phyloP scores from a whole-genome alignment of 2,113 vertebrate genomes.

The Parotia lawesii region DNA sequence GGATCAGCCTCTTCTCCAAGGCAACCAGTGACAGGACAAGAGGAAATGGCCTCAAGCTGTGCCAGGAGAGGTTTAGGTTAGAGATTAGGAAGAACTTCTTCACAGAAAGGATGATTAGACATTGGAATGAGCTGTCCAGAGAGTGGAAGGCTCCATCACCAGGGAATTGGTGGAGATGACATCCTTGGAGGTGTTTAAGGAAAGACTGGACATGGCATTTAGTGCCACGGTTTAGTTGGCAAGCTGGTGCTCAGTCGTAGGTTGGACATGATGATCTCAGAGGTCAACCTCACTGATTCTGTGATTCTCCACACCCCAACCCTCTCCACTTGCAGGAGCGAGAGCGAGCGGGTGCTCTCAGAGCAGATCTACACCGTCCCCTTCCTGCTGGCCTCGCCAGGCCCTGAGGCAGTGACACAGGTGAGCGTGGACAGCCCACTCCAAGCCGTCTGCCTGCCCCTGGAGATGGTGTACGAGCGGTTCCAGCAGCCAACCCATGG shows the following conservation, averaged over 20 bases:
- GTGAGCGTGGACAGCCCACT: constrained; percentile 79
- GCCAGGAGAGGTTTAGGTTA: neutral
- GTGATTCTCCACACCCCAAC: neutral
- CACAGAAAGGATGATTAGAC: neutral
- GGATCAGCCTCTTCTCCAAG: neutral
- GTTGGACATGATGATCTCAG: neutral
- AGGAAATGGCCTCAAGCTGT: neutral
- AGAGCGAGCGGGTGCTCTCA: constrained; percentile 77
- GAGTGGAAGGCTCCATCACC: neutral
- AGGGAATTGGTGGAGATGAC: neutral
- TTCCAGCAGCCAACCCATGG: constrained; percentile 78
- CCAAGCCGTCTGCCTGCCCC: constrained; percentile 70
- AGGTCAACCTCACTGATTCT: neutral
- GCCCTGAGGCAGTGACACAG: neutral
- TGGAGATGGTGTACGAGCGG: constrained; percentile 81
- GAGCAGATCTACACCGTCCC: constrained; percentile 77
- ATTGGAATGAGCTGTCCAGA: neutral
- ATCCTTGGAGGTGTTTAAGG: neutral
- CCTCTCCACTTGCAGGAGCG: constrained; percentile 68
- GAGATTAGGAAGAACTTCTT: neutral
- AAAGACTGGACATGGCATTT: neutral
- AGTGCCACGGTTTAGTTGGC: neutral
- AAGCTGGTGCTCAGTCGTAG: neutral
- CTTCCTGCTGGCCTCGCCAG: constrained; percentile 68
- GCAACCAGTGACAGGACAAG: neutral